Evolutionary conservation across 92 coral and sea anemone genomes (phyloP).

Genomic region (Paragorgia papillata): DNA sequence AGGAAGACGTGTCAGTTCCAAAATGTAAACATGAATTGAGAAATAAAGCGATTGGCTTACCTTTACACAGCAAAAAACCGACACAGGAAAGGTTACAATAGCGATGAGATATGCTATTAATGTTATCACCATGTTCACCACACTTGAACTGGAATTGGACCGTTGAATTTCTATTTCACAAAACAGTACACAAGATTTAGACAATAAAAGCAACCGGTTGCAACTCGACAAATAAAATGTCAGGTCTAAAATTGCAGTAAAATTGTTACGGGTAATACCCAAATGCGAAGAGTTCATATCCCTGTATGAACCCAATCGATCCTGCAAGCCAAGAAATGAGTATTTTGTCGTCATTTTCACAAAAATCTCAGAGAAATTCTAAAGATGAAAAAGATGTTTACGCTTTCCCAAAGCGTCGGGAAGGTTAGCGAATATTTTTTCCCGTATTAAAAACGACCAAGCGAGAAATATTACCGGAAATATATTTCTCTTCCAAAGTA

Average conservation of each 20-base stretch:
- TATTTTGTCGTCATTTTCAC: constrained; percentile 21
- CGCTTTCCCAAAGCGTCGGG: no score
- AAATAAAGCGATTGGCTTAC: no score
- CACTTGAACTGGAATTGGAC: constrained; percentile 50
- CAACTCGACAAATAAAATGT: no score
- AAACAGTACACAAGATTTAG: neutral
- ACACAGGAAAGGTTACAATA: constrained; percentile 74
- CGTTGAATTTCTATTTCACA: constrained; percentile 23
- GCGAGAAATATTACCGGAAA: neutral
- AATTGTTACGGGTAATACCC: no score
- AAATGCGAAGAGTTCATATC: neutral
- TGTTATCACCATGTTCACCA: constrained; percentile 60
- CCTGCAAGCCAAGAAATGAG: neutral
- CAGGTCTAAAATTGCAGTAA: no score
- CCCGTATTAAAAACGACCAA: no score
- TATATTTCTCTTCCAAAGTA: neutral
- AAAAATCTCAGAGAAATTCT: neutral
- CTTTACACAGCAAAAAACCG: constrained; percentile 92
- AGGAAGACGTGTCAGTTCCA: no score
- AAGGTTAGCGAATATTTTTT: no score
- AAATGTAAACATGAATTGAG: no score
- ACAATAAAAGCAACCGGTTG: neutral
- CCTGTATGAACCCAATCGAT: constrained; percentile 7
- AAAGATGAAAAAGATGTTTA: no score
- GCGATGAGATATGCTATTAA: constrained; percentile 62